These are phyloP conservation scores for Eutolmus rufibarbis DNA, from an alignment of 2,888 invertebrate species.

Conservation along the genomic window DNA sequence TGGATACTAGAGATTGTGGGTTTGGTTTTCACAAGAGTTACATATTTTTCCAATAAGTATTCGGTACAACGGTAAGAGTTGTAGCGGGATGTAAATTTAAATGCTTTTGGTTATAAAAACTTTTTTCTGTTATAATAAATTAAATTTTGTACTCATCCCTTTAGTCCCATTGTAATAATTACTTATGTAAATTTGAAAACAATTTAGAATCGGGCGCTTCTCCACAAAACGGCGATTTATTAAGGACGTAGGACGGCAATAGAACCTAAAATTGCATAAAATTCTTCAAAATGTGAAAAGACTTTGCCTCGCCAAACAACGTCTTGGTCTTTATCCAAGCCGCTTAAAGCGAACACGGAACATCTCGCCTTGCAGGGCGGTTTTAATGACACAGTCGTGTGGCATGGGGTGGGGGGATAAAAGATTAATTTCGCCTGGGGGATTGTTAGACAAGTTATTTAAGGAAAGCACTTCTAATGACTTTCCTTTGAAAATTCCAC, in stretches of 20 bases:
- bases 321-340: not conserved
- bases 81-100: too few species aligned
- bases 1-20: too few species aligned
- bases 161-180: not conserved
- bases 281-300: not conserved
- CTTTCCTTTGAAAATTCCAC: constrained; percentile 36
- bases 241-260: not conserved
- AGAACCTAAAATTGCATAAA: not conserved
- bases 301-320: not conserved
- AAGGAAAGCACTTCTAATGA: constrained; percentile 36
- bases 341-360: not conserved
- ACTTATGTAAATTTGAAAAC: not conserved
- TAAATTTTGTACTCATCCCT: too few species aligned
- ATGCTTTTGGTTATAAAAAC: not conserved
- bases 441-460: constrained; percentile 33
- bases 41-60: too few species aligned
- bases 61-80: too few species aligned
- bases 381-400: constrained; percentile 16
- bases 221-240: not conserved
- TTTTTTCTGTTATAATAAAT: not conserved
- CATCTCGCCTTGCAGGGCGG: constrained; percentile 4
- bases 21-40: too few species aligned
- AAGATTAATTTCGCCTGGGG: constrained; percentile 23
- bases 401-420: not conserved
- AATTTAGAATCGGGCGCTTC: not conserved